Conservation (phyloP, 2,888 invertebrate genomes). For the Clistopyga incitator region DNA sequence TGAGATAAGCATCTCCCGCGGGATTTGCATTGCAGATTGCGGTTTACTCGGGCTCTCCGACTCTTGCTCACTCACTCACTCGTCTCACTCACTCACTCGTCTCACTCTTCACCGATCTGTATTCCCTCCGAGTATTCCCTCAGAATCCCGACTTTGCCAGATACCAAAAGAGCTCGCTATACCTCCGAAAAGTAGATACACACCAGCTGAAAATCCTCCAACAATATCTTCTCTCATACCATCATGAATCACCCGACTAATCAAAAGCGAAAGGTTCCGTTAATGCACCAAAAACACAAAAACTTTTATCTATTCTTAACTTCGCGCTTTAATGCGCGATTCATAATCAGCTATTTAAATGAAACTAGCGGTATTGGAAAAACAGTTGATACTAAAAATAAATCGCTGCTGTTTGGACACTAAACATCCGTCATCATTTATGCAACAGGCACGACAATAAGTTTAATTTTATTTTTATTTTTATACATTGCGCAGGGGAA, state of each 20-base stretch:
- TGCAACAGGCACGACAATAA: no score
- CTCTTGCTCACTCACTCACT: background rate
- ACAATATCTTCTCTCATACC: background rate
- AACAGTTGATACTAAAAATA: no score
- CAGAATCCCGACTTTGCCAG: constrained; percentile 16
- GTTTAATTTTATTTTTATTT: no score
- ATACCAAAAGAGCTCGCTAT: background rate
- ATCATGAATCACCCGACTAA: constrained; percentile 23
- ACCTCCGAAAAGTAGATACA: background rate
- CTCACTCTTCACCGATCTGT: constrained; percentile 12
- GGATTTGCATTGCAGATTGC: constrained; percentile 52
- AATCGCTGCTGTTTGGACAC: no score
- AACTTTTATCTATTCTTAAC: background rate
- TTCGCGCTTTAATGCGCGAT: background rate
- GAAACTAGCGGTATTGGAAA: background rate
- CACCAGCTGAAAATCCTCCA: constrained; percentile 1
- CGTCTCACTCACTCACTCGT: constrained; percentile 4
- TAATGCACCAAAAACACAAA: background rate
- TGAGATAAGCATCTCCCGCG: constrained; percentile 50
- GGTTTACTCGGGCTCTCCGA: constrained; percentile 25
- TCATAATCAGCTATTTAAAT: background rate
- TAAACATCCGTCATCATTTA: no score
- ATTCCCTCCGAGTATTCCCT: constrained; percentile 13
- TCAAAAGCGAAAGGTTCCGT: constrained; percentile 19
- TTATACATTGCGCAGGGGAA: no score